Evolutionary conservation across 2,113 vertebrate species (phyloP), one percentile per base, ranked within the genome.

Genomic region (Odontesthes bonariensis): DNA sequence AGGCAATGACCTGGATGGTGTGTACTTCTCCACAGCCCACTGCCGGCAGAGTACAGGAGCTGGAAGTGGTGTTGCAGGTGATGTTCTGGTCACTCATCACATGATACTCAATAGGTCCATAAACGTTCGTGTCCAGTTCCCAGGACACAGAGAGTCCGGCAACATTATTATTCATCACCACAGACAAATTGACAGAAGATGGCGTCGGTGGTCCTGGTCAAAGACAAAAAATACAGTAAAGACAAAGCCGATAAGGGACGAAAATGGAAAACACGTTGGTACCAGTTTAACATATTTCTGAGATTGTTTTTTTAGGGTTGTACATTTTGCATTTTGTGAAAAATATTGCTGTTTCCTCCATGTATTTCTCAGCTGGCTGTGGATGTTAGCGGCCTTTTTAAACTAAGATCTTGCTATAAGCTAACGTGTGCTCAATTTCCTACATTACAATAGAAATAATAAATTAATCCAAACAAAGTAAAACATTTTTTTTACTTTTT

Each of bases 11-110:
- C 27, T 91, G 92, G 72, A 97, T 64, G 1, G 63, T 67, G 76
- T 97, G 94, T 0, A 93, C 88, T 20, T 94, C 86, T 20, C 96
- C 86, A 12, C 97, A 98, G n/a, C 56, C 86, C 35, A 96, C 89
- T 0, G 93, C 87, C 0, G 79, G 73, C 69, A 97, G 75, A 8
- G 5, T 53, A 60, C 97, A 99, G 74, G 91, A 90, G 61, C 73
- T 88, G 52, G 79, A 90, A 2, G 83, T 56, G 2, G 95, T 91
- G 47, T 89, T 94, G 67, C 96, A 98, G 38, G 86, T 92, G 23
- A 88, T 80, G 57, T 78, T 75, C 14, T 69, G 88, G 64, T 84
- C 86, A 42, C 93, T 95, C 59, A 63, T 78, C 54, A 86, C 94
- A 0, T 87, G 79, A 67, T 96, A 97, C 73, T 82, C 79, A 14